Evolutionary conservation across 1,140 invertebrate species (phyloP), one percentile per base, ranked within the genome.

Genomic region (Apis laboriosa): DNA sequence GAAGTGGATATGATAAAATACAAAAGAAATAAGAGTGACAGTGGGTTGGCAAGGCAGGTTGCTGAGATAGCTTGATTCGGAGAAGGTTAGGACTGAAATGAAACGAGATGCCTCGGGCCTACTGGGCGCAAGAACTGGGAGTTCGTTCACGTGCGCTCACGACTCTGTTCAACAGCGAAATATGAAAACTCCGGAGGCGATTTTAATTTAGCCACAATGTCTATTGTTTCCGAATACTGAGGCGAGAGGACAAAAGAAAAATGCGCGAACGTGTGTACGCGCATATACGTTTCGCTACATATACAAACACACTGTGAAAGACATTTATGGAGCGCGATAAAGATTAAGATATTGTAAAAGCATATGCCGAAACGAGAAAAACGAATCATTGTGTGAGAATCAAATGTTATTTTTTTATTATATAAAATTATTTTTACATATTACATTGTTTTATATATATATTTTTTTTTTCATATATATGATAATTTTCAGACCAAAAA

Each of bases 131-230:
- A 84, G 74, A 84, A 79, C 74, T 63, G 85, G 77, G 76, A 64
- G 87, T 71, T 80, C 66, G 83, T 87, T 85, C 55, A 76, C 58
- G n/a, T 43, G 58, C 64, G 66, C 71, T 67, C 84, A 49, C 79
- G 43, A 60, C 83, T 89, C 88, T 90, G 90, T 92, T 92, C 90
- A 92, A 86, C 89, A 86, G 88, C 90, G 87, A 92, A 93, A 94
- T 93, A 92, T 93, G 92, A 91, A 93, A 94, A 93, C 88, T 92
- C 93, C 92, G 91, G 89, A 91, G 93, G 93, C 93, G 92, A 90
- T 94, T 94, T 94, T 94, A 94, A 94, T 94, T 94, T 93, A 92
- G 90, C 93, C 92, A 91, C 92, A 93, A 92, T 92, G 91, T 93
- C 92, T 93, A 93, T 94, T 94, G 93, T 94, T 93, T 92, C 88